These are phyloP conservation scores for Mionectes olivaceus DNA, from an alignment of 2,797 vertebrate genomes.

Conservation along the genomic window DNA sequence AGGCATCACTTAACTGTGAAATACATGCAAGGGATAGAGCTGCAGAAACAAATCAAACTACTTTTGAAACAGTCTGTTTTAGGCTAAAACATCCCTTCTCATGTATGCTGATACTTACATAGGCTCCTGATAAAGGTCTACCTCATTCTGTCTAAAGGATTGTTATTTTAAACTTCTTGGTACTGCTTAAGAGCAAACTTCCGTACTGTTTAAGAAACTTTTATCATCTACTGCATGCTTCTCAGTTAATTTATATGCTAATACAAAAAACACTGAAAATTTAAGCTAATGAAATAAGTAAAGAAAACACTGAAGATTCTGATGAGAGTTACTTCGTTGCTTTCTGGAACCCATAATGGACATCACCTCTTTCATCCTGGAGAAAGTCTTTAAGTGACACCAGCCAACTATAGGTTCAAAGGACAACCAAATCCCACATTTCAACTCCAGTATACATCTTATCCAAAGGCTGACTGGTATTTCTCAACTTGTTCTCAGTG, in stretches of 20 bases:
- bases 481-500: not conserved
- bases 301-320: not conserved
- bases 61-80: not conserved
- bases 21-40: not conserved
- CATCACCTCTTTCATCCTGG: not conserved
- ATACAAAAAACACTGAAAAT: not conserved
- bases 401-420: not conserved
- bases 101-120: fast-evolving
- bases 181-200: not conserved
- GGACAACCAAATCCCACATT: not conserved
- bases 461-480: not conserved
- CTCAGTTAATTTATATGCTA: not conserved
- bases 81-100: not conserved
- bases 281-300: not conserved
- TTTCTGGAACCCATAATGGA: not conserved
- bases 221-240: not conserved
- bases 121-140: not conserved
- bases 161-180: not conserved
- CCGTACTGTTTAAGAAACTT: not conserved
- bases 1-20: not conserved
- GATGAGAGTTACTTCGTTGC: not conserved
- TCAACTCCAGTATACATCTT: not conserved
- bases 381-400: not conserved
- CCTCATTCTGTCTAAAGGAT: not conserved
- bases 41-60: not conserved